These are phyloP conservation scores for Caenorhabditis imperialis DNA, from an alignment of 2,888 invertebrate species.

Conservation along the genomic window DNA sequence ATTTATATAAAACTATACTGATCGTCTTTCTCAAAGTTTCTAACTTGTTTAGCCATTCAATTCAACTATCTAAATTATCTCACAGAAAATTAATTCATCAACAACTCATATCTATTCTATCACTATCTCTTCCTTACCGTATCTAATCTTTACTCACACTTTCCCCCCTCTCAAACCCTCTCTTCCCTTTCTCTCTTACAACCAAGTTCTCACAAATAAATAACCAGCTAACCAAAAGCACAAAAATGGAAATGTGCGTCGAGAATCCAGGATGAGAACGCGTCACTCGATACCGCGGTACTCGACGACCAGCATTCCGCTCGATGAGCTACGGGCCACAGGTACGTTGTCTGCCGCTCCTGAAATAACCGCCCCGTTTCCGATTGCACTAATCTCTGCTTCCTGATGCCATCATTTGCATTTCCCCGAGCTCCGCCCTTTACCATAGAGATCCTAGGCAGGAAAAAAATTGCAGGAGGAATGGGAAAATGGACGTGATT, in stretches of 20 bases:
- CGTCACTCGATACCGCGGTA: conserved; percentile 46
- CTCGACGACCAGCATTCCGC: conserved; percentile 48
- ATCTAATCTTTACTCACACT: background rate
- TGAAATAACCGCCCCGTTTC: too few species aligned
- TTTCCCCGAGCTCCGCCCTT: conserved; percentile 27
- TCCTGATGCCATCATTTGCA: conserved; percentile 11
- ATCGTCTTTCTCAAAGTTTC: too few species aligned
- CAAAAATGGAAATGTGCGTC: conserved; percentile 20
- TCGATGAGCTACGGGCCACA: conserved; percentile 43
- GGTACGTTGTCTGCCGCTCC: too few species aligned
- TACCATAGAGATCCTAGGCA: conserved; percentile 22
- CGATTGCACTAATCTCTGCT: conserved; percentile 11
- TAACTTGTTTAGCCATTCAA: too few species aligned
- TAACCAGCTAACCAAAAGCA: conserved; percentile 2
- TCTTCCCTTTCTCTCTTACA: conserved; percentile 11
- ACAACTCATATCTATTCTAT: too few species aligned
- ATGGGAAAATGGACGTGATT: conserved; percentile 16
- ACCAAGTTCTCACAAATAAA: background rate
- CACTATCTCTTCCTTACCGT: too few species aligned
- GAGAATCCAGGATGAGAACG: conserved; percentile 45
- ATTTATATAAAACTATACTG: too few species aligned
- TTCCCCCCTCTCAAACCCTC: background rate
- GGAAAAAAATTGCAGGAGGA: background rate
- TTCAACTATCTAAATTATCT: too few species aligned
- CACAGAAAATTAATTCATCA: too few species aligned